Conservation (phyloP, 2,888 invertebrate species). For the Rosalia funebris region DNA sequence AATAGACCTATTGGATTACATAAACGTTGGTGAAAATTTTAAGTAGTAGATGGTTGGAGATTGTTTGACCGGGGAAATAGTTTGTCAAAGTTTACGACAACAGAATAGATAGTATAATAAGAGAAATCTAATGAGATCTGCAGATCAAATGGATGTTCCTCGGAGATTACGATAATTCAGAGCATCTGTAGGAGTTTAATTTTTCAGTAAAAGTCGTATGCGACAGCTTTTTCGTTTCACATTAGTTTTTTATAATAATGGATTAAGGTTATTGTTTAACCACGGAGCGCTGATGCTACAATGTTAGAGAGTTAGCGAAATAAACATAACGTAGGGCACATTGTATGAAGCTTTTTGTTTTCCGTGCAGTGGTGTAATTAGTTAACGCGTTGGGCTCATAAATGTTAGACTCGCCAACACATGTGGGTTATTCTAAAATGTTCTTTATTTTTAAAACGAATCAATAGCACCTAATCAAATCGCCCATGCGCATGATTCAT, state of each 20-base stretch:
- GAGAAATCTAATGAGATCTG: no score
- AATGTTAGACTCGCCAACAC: conserved; percentile 40
- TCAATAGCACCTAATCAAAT: conserved; percentile 41
- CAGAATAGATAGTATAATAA: no score
- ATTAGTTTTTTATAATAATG: conserved; percentile 56
- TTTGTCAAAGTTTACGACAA: no score
- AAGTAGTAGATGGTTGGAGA: no score
- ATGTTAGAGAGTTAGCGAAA: conserved; percentile 29
- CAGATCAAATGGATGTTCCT: no score
- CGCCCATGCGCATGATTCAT: conserved; percentile 6
- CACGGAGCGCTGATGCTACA: conserved; percentile 18
- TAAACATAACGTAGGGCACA: conserved; percentile 36
- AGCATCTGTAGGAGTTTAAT: conserved; percentile 39
- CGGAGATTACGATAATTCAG: conserved; percentile 29
- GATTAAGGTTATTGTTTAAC: conserved; percentile 50
- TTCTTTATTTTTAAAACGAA: conserved; percentile 41
- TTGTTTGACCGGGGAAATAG: no score
- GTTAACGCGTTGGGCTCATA: conserved; percentile 43
- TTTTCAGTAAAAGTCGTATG: conserved; percentile 49
- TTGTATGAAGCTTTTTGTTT: conserved; percentile 45
- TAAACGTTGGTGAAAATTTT: no score
- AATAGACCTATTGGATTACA: no score
- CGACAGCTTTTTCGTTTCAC: conserved; percentile 50
- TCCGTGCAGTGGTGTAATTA: conserved; percentile 43
- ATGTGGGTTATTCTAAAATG: conserved; percentile 37